These are phyloP conservation scores for Callocephalon fimbriatum DNA, from an alignment of 2,113 vertebrate genomes.

Conservation along the genomic window DNA sequence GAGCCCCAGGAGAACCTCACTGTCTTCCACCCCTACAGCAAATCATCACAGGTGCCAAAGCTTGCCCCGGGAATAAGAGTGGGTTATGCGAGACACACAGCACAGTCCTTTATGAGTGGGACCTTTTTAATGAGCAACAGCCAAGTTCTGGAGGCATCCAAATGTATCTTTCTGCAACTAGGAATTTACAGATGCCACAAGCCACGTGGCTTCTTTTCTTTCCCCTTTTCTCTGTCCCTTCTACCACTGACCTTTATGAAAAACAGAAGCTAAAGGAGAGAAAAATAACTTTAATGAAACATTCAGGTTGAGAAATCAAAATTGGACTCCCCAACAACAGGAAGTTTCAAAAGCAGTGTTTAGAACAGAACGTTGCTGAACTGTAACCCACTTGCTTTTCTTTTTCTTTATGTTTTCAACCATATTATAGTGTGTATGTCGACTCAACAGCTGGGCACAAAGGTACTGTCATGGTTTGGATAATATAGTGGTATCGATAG, in stretches of 20 bases:
- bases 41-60: not conserved
- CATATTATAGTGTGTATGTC: not conserved
- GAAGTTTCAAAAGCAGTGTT: constrained; percentile 60
- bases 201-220: not conserved
- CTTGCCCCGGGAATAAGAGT: not conserved
- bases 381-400: not conserved
- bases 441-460: not conserved
- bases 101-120: not conserved
- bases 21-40: not conserved
- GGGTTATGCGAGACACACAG: not conserved
- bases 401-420: not conserved
- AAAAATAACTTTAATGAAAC: constrained; percentile 53
- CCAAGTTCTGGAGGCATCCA: not conserved
- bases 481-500: not conserved
- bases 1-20: not conserved
- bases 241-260: constrained; percentile 35
- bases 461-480: not conserved
- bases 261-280: constrained; percentile 64
- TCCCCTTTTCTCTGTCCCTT: not conserved
- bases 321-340: not conserved
- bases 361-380: not conserved
- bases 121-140: not conserved
- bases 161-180: not conserved
- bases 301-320: constrained; percentile 62
- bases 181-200: not conserved